Conservation (phyloP, 2,888 invertebrate genomes). For the Isoperla grammatica region DNA sequence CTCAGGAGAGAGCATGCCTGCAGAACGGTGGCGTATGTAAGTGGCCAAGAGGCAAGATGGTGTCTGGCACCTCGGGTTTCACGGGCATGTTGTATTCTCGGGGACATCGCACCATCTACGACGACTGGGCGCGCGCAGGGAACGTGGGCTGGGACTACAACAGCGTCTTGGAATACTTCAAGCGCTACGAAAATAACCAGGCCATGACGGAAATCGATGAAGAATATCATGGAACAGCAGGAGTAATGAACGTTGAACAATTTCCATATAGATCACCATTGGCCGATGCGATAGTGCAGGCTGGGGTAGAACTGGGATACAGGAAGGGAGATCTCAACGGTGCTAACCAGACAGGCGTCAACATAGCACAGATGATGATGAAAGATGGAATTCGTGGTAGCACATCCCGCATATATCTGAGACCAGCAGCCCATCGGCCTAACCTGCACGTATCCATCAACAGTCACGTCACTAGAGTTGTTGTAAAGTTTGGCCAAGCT, state of each 20-base stretch:
- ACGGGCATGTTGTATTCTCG: slow-evolving; percentile 82
- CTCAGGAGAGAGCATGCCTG: slow-evolving; percentile 38
- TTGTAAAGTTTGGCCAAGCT: slow-evolving; percentile 46
- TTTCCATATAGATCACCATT: slow-evolving; percentile 42
- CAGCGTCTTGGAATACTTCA: slow-evolving; percentile 76
- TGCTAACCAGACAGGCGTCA: slow-evolving; percentile 30
- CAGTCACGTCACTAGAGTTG: slow-evolving; percentile 47
- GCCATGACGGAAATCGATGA: background rate
- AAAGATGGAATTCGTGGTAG: slow-evolving; percentile 40
- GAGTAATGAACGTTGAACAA: slow-evolving; percentile 42
- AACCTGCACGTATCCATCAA: slow-evolving; percentile 40
- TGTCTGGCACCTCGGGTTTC: slow-evolving; percentile 83
- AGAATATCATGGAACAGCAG: slow-evolving; percentile 24
- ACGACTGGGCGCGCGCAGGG: slow-evolving; percentile 79
- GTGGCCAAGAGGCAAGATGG: slow-evolving; percentile 87
- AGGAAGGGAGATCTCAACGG: slow-evolving; percentile 34
- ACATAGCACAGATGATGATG: slow-evolving; percentile 39
- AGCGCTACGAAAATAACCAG: slow-evolving; percentile 72
- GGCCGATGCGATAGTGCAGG: slow-evolving; percentile 40
- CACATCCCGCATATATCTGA: slow-evolving; percentile 51
- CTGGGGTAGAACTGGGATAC: slow-evolving; percentile 42
- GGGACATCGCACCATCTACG: slow-evolving; percentile 85
- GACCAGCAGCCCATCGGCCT: slow-evolving; percentile 31
- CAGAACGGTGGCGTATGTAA: slow-evolving; percentile 61
- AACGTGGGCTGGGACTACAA: slow-evolving; percentile 84